phyloP scores from a whole-genome alignment of 2,888 invertebrate genomes.

The Hydraecia micacea region DNA sequence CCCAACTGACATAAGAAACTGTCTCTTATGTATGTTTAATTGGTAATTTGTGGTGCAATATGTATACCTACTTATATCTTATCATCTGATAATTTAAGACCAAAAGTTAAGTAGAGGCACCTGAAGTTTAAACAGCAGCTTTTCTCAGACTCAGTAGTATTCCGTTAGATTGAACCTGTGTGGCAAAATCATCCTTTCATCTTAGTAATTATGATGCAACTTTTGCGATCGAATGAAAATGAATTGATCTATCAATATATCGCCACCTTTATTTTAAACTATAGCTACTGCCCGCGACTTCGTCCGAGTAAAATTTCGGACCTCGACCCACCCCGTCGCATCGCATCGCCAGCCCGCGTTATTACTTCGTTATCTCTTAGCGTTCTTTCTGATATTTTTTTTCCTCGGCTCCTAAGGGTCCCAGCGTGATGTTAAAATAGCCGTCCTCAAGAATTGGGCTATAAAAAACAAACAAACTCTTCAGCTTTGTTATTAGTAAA shows the following conservation, averaged over 20 bases:
- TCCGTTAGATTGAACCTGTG: background rate
- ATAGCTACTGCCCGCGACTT: no score
- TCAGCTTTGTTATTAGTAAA: no score
- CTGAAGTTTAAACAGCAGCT: background rate
- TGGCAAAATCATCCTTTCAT: background rate
- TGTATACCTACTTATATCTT: background rate
- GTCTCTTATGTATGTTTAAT: background rate
- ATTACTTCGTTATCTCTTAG: background rate
- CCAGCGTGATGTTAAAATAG: no score
- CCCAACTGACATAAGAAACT: background rate
- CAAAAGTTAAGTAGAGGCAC: background rate
- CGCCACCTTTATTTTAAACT: background rate
- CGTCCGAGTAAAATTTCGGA: no score
- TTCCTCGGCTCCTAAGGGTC: no score
- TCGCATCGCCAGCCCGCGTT: no score
- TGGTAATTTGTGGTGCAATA: constrained; percentile 12
- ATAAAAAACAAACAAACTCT: no score
- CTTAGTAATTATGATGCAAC: constrained; percentile 4
- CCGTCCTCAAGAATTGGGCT: no score
- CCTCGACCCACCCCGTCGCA: no score
- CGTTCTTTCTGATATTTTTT: no score
- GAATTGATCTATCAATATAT: background rate
- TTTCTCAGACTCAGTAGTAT: background rate
- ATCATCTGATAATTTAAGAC: background rate
- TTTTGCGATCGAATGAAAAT: background rate